Evolutionary conservation across 2,888 invertebrate species (phyloP).

Genomic region (Leistus spinibarbis): DNA sequence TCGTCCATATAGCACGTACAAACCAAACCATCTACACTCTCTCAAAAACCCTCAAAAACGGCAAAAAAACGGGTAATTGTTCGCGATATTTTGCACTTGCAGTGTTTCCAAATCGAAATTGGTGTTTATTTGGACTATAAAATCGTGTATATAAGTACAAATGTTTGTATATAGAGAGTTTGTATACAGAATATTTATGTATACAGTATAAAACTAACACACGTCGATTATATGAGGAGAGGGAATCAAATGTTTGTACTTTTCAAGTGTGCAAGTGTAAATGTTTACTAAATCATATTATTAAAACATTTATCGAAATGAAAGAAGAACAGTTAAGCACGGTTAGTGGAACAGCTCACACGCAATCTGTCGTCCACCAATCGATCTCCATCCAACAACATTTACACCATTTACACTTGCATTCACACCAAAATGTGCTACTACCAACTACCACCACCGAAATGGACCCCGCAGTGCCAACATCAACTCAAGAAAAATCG

Average conservation of each 20-base stretch:
- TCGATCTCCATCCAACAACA: conserved; percentile 55
- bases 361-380: conserved; percentile 51
- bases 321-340: conserved; percentile 56
- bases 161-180: conserved; percentile 33
- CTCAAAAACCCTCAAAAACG: neutral
- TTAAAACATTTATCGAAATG: conserved; percentile 45
- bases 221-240: neutral
- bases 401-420: conserved; percentile 56
- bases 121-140: neutral
- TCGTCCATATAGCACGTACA: neutral
- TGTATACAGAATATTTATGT: conserved; percentile 36
- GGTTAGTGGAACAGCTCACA: conserved; percentile 50
- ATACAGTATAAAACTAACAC: conserved; percentile 27
- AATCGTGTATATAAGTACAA: neutral
- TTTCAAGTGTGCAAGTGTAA: conserved; percentile 27
- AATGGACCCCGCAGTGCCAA: conserved; percentile 39
- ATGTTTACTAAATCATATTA: conserved; percentile 27
- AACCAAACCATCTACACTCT: neutral
- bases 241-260: conserved; percentile 26
- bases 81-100: neutral
- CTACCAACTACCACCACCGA: conserved; percentile 43
- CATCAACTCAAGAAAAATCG: conserved; percentile 41
- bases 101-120: neutral
- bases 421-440: conserved; percentile 55
- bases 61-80: neutral